Evolutionary conservation across 2,888 invertebrate genomes (phyloP).

Genomic region (Allolobophora icterica): DNA sequence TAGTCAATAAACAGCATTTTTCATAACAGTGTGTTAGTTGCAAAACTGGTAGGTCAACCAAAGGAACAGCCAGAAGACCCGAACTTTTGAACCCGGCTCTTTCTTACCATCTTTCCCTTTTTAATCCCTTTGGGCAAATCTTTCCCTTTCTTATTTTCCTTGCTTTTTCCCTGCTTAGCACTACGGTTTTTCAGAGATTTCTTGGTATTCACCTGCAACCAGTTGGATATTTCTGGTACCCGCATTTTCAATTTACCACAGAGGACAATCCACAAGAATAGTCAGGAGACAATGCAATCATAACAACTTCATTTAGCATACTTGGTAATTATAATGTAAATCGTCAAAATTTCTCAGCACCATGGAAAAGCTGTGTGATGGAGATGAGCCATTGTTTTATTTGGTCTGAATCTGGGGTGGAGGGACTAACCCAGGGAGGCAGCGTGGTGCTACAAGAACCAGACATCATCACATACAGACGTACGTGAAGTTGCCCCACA

Average conservation of each 20-base stretch:
- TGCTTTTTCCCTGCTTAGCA: not conserved
- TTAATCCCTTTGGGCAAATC: not conserved
- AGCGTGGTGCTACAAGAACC: no score
- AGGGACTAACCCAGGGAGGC: no score
- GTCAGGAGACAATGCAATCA: not conserved
- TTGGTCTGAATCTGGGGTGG: not conserved
- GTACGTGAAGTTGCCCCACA: no score
- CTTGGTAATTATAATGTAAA: not conserved
- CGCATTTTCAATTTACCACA: not conserved
- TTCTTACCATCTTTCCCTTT: not conserved
- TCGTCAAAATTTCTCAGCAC: not conserved
- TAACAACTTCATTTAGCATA: not conserved
- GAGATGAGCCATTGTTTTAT: not conserved
- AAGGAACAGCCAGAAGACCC: not conserved
- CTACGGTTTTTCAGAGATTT: not conserved
- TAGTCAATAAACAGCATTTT: not conserved
- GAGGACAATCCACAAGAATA: not conserved
- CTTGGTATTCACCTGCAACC: not conserved
- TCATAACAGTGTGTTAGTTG: not conserved
- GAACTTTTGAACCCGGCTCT: not conserved
- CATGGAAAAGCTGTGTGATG: not conserved
- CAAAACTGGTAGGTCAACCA: not conserved
- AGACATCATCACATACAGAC: no score
- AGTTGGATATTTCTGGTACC: not conserved
- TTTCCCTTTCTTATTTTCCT: not conserved